Evolutionary conservation across 2,888 invertebrate species (phyloP), one percentile per base, ranked within the genome.

Genomic region (Napeogenes sylphis): DNA sequence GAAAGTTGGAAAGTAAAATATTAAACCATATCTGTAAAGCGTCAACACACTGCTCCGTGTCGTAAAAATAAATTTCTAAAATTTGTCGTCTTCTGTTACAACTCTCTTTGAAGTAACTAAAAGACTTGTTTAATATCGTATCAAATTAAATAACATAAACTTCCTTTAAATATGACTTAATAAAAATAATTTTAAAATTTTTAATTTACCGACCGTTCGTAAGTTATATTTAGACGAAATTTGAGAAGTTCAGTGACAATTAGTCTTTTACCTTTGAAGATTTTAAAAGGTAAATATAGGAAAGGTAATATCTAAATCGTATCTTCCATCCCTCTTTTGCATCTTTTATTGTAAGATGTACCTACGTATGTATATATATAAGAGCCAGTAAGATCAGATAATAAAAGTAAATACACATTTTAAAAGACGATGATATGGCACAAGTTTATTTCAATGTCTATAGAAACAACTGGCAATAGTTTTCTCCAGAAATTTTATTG

Each of bases 371-470:
- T 21, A 21, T 21, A 35, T 21, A 21, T 21, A 35, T 35, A 35
- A 35, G 6, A 35, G 35, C 6, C 35, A 35, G 35, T 35, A 35
- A 35, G 30, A 10, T 4, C 3, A 30, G 21, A 30, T 30, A 51
- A 51, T 51, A 30, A 30, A 51, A 21, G 10, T 51, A 51, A 14
- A 56, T 51, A 75, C 76, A 80, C 82, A 82, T 81, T 83, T 82
- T 35, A 80, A 72, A 81, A 84, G 75, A 79, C 77, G 82, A 79
- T 82, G 84, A 83, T 73, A 71, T 81, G 76, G 84, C 82, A 74
- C 73, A 71, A 79, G 75, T 78, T 83, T 80, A 80, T 82, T 81
- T 81, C 78, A 73, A 76, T 76, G 79, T 75, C 78, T 70, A 78
- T 79, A 75, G 75, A 76, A 75, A 76, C 71, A 77, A 74, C 71